Percentiles rank a stretch among this genome's conserved stretches.
These are phyloP conservation scores for Reticulitermes speratus DNA, from an alignment of 1,140 invertebrate species.

Conservation along the genomic window DNA sequence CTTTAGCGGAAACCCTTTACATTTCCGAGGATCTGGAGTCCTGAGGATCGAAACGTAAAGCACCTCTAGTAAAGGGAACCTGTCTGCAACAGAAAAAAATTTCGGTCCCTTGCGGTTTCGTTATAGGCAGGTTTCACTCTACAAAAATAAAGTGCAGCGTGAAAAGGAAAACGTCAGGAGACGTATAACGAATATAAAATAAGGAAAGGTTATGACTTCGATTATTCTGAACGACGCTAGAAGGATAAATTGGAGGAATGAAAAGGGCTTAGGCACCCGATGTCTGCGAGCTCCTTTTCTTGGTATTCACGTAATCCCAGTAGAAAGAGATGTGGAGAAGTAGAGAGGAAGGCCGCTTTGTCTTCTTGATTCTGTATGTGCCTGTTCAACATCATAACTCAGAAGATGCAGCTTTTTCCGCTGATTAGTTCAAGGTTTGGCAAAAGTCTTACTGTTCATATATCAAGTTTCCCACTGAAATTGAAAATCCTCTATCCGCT, in stretches of 20 bases:
- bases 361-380: background rate
- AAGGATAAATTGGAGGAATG: slow-evolving; percentile 9
- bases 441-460: background rate
- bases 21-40: too few relatives aligned
- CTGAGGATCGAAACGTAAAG: too few relatives aligned
- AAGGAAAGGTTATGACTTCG: slow-evolving; percentile 1
- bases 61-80: too few relatives aligned
- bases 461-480: background rate
- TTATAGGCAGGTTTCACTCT: background rate
- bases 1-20: too few relatives aligned
- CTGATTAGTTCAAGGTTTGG: background rate
- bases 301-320: background rate
- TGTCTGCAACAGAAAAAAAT: too few relatives aligned
- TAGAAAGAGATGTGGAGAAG: background rate
- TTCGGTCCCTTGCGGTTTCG: too few relatives aligned
- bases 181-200: background rate
- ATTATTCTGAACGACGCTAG: background rate
- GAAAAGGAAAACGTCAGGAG: background rate
- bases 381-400: background rate
- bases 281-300: background rate
- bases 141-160: background rate
- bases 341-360: background rate
- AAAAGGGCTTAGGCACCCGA: background rate
- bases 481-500: background rate
- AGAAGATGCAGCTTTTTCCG: background rate